phyloP scores from a whole-genome alignment of 2,113 vertebrate genomes.

The Campylomormyrus numenius region DNA sequence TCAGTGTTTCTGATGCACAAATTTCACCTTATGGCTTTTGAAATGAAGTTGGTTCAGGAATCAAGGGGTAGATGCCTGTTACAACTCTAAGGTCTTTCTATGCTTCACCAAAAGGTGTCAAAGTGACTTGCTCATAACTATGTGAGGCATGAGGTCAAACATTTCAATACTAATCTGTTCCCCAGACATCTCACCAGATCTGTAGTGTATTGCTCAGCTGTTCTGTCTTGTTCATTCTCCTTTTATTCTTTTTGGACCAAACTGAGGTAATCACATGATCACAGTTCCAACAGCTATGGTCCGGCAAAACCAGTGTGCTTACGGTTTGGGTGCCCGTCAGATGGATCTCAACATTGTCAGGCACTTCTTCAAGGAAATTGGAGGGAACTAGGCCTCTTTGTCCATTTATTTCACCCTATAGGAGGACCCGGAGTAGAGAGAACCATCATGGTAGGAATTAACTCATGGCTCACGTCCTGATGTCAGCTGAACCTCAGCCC shows the following conservation, averaged over 20 bases:
- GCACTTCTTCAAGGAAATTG: conserved; percentile 84
- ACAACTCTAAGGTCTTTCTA: neutral
- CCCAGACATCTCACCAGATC: neutral
- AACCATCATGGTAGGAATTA: neutral
- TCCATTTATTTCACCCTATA: conserved; percentile 84
- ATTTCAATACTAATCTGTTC: neutral
- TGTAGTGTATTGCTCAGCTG: neutral
- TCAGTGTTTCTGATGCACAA: neutral
- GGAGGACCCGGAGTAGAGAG: neutral
- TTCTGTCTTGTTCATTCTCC: neutral
- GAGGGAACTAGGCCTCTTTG: conserved; percentile 88
- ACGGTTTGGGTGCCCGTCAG: conserved; percentile 79
- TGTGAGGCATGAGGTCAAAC: neutral
- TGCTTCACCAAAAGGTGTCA: neutral
- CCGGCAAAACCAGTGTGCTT: conserved; percentile 52
- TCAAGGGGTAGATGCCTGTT: neutral
- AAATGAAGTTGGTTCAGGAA: neutral
- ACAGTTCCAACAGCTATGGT: neutral
- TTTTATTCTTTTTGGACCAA: neutral
- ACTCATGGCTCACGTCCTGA: neutral
- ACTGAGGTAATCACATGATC: neutral
- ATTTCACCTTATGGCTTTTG: neutral
- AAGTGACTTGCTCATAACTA: neutral
- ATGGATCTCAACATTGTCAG: conserved; percentile 81
- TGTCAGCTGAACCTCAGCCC: neutral